Evolutionary conservation across 2,113 vertebrate species (phyloP).

Genomic region (Myanophis thanlyinensis): DNA sequence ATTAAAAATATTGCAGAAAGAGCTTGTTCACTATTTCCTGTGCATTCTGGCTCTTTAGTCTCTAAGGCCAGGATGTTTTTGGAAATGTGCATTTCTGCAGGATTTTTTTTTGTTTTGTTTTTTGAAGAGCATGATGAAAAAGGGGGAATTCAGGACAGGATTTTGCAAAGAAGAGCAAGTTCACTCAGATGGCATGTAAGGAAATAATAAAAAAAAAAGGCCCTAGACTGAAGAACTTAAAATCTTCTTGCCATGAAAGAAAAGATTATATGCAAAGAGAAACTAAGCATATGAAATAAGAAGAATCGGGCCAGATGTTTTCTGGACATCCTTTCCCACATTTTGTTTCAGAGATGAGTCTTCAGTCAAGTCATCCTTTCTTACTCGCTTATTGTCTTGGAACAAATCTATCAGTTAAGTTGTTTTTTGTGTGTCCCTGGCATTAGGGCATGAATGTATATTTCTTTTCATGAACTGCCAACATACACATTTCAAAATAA

Average conservation of each 20-base stretch:
- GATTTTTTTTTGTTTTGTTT: too few relatives aligned
- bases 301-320: not conserved
- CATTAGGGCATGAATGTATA: not conserved
- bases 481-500: not conserved
- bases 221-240: not conserved
- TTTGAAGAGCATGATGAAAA: constrained; percentile 28
- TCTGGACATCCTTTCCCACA: not conserved
- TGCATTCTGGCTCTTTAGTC: constrained; percentile 23
- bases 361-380: not conserved
- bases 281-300: not conserved
- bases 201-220: not conserved
- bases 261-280: not conserved
- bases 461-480: not conserved
- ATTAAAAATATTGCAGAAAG: constrained; percentile 28
- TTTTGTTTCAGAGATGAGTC: not conserved
- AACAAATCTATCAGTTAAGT: not conserved
- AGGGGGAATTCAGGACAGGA: constrained; percentile 6
- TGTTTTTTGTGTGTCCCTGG: not conserved
- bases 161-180: not conserved
- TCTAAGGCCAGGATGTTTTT: constrained; percentile 45
- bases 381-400: not conserved
- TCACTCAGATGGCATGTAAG: not conserved
- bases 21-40: constrained; percentile 26
- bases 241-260: not conserved
- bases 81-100: constrained; percentile 32